These are phyloP conservation scores for Zaprionus ornatus DNA, from an alignment of 1,140 invertebrate genomes.

Conservation along the genomic window DNA sequence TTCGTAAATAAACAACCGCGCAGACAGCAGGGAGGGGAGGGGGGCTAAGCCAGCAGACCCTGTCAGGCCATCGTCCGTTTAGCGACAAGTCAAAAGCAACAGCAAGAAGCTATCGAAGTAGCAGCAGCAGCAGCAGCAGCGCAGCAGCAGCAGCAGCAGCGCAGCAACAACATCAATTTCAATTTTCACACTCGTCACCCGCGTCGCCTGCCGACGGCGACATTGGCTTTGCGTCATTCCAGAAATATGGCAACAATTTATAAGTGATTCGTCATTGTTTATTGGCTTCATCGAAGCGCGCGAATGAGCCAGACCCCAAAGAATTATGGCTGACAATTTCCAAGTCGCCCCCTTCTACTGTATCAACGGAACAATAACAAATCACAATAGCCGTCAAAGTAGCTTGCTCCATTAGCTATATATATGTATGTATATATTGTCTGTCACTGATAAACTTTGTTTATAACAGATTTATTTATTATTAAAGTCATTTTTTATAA, in stretches of 20 bases:
- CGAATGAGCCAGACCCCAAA: slow-evolving; percentile 51
- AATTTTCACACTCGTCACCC: slow-evolving; percentile 59
- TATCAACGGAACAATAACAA: slow-evolving; percentile 33
- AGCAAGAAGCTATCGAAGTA: neutral
- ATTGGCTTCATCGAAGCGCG: slow-evolving; percentile 76
- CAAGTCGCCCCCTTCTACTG: neutral
- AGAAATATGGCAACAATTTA: slow-evolving; percentile 80
- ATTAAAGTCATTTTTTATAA: neutral
- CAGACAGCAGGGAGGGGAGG: neutral
- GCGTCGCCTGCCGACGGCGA: neutral
- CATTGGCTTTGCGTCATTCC: slow-evolving; percentile 30
- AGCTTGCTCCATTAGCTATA: neutral
- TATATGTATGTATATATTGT: neutral
- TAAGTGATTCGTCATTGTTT: slow-evolving; percentile 81
- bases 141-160: slow-evolving; percentile 9
- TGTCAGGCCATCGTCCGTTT: slow-evolving; percentile 38
- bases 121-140: slow-evolving; percentile 4
- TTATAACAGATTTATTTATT: no score
- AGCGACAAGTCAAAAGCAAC: slow-evolving; percentile 62
- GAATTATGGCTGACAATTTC: slow-evolving; percentile 74
- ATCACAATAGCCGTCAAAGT: slow-evolving; percentile 19
- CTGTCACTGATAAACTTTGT: neutral
- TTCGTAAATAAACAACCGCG: slow-evolving; percentile 72
- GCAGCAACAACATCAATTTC: slow-evolving; percentile 68
- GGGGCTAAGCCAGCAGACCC: neutral